Evolutionary conservation across 2,797 vertebrate species (phyloP), one percentile per base, ranked within the genome.

Genomic region (Tarsius wallacei): DNA sequence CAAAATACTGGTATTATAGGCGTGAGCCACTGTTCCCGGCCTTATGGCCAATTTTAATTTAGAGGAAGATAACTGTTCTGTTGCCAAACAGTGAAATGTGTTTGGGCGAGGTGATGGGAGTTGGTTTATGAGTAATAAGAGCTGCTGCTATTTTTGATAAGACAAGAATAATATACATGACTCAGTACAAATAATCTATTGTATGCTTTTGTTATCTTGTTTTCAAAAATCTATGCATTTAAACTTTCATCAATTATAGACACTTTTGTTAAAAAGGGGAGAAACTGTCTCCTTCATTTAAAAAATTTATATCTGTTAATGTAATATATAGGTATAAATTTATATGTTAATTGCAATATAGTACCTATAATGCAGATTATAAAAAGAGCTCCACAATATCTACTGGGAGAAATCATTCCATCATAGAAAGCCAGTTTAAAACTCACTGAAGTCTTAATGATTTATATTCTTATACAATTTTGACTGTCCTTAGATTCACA

Each of bases 181-280:
- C 53, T 85, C 95, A 88, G 66, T 76, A 95, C 61, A 94, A 91
- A 73, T 70, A 84, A 80, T 70, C 36, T 80, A 68, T 81, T 81
- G 21, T 51, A 1, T 59, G n/a, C 28, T 22, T 93, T 87, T 81
- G 66, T 2, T 16, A 19, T 22, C 21, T 93, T 95, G n/a, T 86
- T 86, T 88, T 36, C 0, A 78, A 93, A 89, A 92, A 55, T 31
- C 28, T 15, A 83, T 68, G 53, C 22, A 68, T 71, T 96, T 90
- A 90, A 90, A 53, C 16, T 87, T 73, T 87, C 15, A 53, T 78
- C 61, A 86, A 36, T 89, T 57, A 57, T n/a, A 74, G 10, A 49
- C 0, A 49, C 47, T 82, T 68, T 82, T 28, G 61, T 81, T 70
- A n/a, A 57, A 92, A 95, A 63, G 5, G 17, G 26, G 14, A 13